Base-by-base conservation (phyloP, 2,888 invertebrate genomes). In the Tetragonisca angustula region DNA sequence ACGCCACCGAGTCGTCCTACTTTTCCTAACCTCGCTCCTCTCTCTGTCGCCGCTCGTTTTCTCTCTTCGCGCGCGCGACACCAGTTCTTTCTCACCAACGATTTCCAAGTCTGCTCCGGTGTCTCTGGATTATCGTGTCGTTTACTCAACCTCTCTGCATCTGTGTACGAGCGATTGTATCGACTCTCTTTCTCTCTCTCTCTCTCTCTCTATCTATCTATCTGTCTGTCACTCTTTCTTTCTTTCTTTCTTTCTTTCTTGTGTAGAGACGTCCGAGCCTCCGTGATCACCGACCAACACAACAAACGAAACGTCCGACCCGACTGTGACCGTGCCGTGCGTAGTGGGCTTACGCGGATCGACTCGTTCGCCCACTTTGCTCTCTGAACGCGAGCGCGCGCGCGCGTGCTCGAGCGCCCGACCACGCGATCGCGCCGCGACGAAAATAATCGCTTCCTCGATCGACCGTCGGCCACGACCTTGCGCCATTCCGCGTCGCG, bases 21-120 rank as follows among this genome's bases (percentile, higher is more conserved):
- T 52, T 72, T 11, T 17, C 56, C 65, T 86, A 86, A 76, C 79
- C 88, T 87, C 79, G 65, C 77, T 81, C 76, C n/a, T 27, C 32
- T 32, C 32, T 43, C 43, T 43, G 1, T 43, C 43, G 1, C 2
- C 43, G 43, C 59, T 54, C 27, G 24, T 65, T 50, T 56, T n/a
- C 13, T 21, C 24, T 21, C 21, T 21, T 17, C 21, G 1, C n/a
- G 3, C 21, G 36, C 52, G 32, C 17, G 9, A 13, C 24, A 52
- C n/a, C 36, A 21, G 21, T 15, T 15, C 15, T 13, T 19, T 61
- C 9, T 43, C 43, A 56, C 52, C 17, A 32, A 19, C 17, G 24
- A 64, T 32, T 11, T 9, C 17, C 19, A 19, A 49, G 21, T 27
- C 0, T 27, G 27, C 15, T 6, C 36, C 43, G 11, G 43, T 43